Conservation (phyloP, 2,797 vertebrate species). For the Lutjanus argentimaculatus region DNA sequence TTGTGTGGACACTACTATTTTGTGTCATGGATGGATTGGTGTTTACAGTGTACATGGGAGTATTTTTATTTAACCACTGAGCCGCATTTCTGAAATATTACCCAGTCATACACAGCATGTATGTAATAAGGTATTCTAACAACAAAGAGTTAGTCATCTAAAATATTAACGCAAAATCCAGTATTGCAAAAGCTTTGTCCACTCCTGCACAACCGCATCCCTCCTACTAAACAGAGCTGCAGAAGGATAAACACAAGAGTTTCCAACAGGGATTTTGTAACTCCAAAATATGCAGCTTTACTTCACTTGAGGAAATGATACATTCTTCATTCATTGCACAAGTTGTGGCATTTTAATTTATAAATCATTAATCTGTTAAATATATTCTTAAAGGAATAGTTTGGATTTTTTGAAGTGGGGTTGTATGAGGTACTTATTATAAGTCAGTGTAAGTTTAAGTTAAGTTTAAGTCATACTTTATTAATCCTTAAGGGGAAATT, state of each 20-base stretch:
- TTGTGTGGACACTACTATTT: too few species aligned
- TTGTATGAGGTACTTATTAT: too few species aligned
- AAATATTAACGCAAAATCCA: slow-evolving; percentile 19
- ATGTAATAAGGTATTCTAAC: slow-evolving; percentile 5
- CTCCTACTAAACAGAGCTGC: neutral
- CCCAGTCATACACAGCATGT: neutral
- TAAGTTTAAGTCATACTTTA: too few species aligned
- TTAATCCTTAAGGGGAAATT: too few species aligned
- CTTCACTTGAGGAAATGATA: neutral
- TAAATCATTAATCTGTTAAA: neutral
- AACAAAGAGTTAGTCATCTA: slow-evolving; percentile 11
- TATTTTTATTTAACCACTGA: slow-evolving; percentile 9
- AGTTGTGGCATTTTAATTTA: too few species aligned
- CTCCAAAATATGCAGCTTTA: neutral
- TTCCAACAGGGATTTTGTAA: slow-evolving; percentile 19
- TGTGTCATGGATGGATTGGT: too few species aligned
- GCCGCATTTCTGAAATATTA: neutral
- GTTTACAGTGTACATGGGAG: neutral
- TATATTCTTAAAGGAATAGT: too few species aligned
- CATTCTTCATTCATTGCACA: too few species aligned
- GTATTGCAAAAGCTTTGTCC: slow-evolving; percentile 37
- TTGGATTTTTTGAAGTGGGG: too few species aligned
- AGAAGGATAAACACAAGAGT: slow-evolving; percentile 2
- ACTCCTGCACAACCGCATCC: slow-evolving; percentile 13
- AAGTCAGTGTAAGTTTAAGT: too few species aligned